Conservation (phyloP, 2,797 vertebrate genomes). For the Pteronotus mesoamericanus region DNA sequence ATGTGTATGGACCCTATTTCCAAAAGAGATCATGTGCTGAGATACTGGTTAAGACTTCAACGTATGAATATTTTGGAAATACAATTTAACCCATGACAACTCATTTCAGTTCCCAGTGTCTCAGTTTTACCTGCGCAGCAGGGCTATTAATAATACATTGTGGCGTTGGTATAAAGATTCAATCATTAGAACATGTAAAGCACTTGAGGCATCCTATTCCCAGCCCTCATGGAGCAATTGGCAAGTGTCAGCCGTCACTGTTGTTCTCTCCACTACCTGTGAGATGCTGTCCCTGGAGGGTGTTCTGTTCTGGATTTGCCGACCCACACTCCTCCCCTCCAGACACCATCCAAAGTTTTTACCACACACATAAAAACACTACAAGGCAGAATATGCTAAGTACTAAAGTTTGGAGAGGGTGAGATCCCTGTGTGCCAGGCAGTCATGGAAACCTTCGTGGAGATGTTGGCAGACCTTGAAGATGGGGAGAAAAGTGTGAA, state of each 20-base stretch:
- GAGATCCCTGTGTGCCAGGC: background rate
- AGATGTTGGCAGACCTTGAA: background rate
- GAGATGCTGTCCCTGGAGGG: background rate
- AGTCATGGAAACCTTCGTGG: background rate
- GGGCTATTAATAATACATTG: background rate
- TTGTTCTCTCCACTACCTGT: accelerated
- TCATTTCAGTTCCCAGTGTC: background rate
- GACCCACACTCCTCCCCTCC: background rate
- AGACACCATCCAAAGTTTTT: background rate
- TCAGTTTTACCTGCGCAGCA: background rate
- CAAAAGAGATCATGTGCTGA: background rate
- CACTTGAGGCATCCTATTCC: background rate
- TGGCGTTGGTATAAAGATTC: background rate
- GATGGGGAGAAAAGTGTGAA: background rate
- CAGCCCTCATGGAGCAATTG: background rate
- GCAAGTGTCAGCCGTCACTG: background rate
- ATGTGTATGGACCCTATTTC: background rate
- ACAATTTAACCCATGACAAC: background rate
- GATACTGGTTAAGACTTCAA: background rate
- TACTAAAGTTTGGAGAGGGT: background rate
- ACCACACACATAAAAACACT: background rate
- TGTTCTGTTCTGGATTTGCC: background rate
- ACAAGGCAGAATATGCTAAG: background rate
- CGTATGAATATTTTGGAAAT: background rate
- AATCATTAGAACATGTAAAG: background rate